A percentile compares a stretch with the other conserved stretches of the same genome.
phyloP scores from a whole-genome alignment of 2,888 invertebrate genomes.

The Pycnomerus fuliginosus region DNA sequence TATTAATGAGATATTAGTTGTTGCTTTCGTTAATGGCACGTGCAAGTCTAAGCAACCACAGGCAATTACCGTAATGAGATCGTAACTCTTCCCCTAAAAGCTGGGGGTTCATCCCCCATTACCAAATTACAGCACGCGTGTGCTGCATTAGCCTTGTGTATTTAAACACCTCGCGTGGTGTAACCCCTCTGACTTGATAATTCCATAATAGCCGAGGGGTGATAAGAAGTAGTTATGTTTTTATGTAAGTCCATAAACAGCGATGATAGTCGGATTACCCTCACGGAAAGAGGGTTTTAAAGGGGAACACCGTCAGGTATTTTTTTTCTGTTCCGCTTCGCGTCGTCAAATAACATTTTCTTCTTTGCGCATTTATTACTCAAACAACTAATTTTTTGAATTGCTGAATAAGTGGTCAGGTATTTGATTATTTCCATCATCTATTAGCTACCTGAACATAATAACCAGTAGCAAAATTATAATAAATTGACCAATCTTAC shows the following conservation, averaged over 20 bases:
- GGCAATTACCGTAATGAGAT: conserved; percentile 39
- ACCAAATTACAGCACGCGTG: conserved; percentile 39
- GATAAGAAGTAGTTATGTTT: conserved; percentile 36
- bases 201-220: conserved; percentile 30
- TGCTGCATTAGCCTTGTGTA: conserved; percentile 32
- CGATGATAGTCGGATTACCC: conserved; percentile 25
- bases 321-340: too few relatives aligned
- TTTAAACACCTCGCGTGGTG: conserved; percentile 37
- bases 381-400: too few relatives aligned
- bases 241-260: conserved; percentile 33
- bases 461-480: too few relatives aligned
- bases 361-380: too few relatives aligned
- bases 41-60: conserved; percentile 23
- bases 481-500: too few relatives aligned
- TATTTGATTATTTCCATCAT: too few relatives aligned
- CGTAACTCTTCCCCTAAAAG: conserved; percentile 38
- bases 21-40: conserved; percentile 13
- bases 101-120: conserved; percentile 30
- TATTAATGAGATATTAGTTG: conserved; percentile 30
- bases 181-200: conserved; percentile 28
- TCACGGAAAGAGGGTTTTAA: neutral
- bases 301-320: neutral
- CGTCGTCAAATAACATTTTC: too few relatives aligned
- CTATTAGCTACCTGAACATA: too few relatives aligned
- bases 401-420: too few relatives aligned